Percentiles rank a stretch among this genome's conserved stretches.
Evolutionary conservation across 2,113 vertebrate species (phyloP).

Genomic region (Pangasianodon hypophthalmus): DNA sequence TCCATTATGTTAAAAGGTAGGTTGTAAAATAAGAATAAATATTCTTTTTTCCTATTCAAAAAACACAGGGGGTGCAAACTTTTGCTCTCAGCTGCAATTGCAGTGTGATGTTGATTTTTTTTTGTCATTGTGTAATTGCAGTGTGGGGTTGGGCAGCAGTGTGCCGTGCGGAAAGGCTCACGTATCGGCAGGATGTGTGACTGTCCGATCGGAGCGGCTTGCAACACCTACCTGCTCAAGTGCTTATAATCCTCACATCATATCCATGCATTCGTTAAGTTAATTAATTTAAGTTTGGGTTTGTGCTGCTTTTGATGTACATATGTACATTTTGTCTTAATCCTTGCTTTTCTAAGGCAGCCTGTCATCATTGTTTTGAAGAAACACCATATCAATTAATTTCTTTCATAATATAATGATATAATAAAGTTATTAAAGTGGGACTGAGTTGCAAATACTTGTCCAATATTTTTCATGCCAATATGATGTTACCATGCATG

Average conservation of each 20-base stretch:
- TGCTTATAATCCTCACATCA: conserved; percentile 71
- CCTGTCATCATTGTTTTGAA: conserved; percentile 46
- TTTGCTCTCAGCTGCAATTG: neutral
- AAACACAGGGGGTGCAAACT: neutral
- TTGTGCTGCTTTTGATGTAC: conserved; percentile 41
- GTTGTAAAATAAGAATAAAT: neutral
- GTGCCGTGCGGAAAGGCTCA: conserved; percentile 76
- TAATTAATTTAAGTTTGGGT: neutral
- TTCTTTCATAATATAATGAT: neutral
- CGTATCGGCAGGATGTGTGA: conserved; percentile 78
- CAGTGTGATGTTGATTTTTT: neutral
- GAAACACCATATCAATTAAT: neutral
- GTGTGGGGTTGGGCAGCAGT: conserved; percentile 76
- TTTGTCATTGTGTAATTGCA: conserved; percentile 49
- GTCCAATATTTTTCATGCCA: neutral
- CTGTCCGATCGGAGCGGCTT: conserved; percentile 71
- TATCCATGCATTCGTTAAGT: conserved; percentile 19
- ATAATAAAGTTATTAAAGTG: neutral
- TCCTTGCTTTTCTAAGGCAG: conserved; percentile 73
- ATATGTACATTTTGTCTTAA: conserved; percentile 64
- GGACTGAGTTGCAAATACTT: neutral
- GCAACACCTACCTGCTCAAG: conserved; percentile 80
- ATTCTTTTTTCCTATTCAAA: neutral
- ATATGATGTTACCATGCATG: neutral
- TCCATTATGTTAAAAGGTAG: neutral